These are phyloP conservation scores for Platycercus adscitus DNA, from an alignment of 2,113 vertebrate species.

Conservation along the genomic window DNA sequence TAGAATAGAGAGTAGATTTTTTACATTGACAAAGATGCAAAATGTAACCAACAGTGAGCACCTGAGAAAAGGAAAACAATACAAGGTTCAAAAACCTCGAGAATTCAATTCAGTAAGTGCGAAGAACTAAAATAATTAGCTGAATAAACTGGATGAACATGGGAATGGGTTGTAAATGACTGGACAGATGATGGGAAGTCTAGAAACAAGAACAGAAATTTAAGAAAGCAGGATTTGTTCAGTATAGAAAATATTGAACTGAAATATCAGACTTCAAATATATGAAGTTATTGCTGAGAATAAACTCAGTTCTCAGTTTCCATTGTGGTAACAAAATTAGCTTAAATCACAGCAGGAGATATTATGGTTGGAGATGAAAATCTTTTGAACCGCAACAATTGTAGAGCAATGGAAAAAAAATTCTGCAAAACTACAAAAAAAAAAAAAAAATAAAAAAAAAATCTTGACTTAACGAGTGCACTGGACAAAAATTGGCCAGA, in stretches of 20 bases:
- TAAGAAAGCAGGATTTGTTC: neutral
- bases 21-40: neutral
- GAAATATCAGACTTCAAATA: neutral
- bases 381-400: neutral
- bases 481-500: neutral
- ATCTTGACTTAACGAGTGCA: neutral
- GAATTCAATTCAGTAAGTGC: neutral
- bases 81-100: neutral
- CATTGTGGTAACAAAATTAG: neutral
- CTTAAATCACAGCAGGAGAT: neutral
- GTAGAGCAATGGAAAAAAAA: neutral
- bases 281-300: neutral
- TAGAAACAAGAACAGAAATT: neutral
- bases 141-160: neutral
- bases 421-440: neutral
- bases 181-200: neutral
- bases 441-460: neutral
- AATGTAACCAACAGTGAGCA: neutral
- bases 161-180: neutral
- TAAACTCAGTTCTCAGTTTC: neutral
- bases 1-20: neutral
- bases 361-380: neutral
- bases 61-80: neutral
- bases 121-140: neutral
- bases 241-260: neutral